phyloP scores from a whole-genome alignment of 2,888 invertebrate genomes.

The Hesperia comma region DNA sequence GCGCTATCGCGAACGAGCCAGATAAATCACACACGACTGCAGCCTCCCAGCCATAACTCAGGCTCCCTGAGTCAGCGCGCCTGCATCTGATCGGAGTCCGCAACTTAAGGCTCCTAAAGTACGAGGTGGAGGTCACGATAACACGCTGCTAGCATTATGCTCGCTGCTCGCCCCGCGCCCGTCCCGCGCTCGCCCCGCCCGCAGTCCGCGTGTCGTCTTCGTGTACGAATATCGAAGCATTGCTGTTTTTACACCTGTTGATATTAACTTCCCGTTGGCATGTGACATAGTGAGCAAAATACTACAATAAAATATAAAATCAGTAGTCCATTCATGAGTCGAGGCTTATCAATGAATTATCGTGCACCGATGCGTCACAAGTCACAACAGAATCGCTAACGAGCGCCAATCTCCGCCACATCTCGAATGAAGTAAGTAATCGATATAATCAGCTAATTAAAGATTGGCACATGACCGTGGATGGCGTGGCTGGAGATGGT shows the following conservation, averaged over 20 bases:
- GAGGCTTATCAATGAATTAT: background rate
- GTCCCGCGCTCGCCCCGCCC: no score
- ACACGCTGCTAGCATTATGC: conserved; percentile 10
- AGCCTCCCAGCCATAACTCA: conserved; percentile 42
- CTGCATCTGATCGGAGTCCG: conserved; percentile 31
- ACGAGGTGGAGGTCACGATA: conserved; percentile 31
- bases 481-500: conserved; percentile 1
- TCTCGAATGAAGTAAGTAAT: background rate
- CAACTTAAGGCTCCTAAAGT: conserved; percentile 12
- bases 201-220: background rate
- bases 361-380: background rate
- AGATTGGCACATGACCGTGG: background rate
- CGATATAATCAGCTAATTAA: background rate
- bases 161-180: conserved; percentile 2
- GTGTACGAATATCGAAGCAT: background rate
- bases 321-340: background rate
- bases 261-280: no score
- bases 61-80: conserved; percentile 36
- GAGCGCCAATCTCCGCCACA: background rate
- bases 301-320: background rate
- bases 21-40: conserved; percentile 47
- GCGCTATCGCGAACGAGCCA: conserved; percentile 40
- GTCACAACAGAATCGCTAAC: background rate
- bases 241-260: background rate
- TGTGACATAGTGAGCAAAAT: background rate